Evolutionary conservation across 2,113 vertebrate genomes (phyloP), one percentile per base, ranked within the genome.

Genomic region (Lucifuga dentata): DNA sequence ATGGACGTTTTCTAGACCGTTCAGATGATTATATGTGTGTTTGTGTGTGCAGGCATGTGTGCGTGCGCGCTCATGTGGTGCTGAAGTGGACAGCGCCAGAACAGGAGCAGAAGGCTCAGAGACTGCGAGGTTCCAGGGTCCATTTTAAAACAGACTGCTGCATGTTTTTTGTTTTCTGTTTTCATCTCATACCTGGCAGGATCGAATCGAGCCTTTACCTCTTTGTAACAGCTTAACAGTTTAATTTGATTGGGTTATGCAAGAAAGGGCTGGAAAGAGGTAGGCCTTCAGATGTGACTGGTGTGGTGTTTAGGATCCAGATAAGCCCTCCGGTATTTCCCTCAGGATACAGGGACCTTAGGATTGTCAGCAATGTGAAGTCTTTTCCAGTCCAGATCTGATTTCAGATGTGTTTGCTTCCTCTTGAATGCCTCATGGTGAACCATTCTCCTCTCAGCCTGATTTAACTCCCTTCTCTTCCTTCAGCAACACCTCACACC

Each of bases 81-180:
- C 92, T 93, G 93, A 89, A 92, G 85, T 48, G 85, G 92, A 93
- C 92, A 93, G 92, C 88, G 83, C 85, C 92, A 65, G 66, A 60
- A 49, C 80, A 78, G 60, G 46, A 60, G 71, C 73, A 78, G 81
- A 80, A 83, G 58, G 63, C 74, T 72, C 68, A 6, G 69, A 24
- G 57, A 35, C 65, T 76, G 75, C 6, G 55, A 81, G 75, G 68
- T 84, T 88, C 85, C 68, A 67, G 87, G 84, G 78, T 87, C 86
- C 85, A 86, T 91, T 91, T 86, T 86, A 84, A 86, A 89, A 73
- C 83, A 72, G 80, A 68, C 71, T 80, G 38, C 58, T 72, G 66
- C 64, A 32, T 78, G 68, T 72, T 68, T 51, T 68, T 48, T 13
- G 5, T 38, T 11, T 15, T 23, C 49, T 23, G 24, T 13, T 44